phyloP scores from a whole-genome alignment of 2,888 invertebrate genomes.

The Trichopria drosophilae region DNA sequence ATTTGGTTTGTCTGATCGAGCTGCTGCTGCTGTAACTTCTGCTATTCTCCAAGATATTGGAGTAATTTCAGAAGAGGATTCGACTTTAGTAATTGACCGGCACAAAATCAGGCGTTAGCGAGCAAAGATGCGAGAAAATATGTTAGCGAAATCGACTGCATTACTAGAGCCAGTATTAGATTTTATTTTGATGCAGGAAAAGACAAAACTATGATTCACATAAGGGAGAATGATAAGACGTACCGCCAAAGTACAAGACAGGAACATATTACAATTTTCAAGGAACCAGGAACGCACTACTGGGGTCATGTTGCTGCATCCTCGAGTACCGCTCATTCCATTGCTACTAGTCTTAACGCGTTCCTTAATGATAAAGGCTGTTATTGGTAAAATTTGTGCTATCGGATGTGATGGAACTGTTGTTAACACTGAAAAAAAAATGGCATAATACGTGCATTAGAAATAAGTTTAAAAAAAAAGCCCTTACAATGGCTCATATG shows the following conservation, averaged over 20 bases:
- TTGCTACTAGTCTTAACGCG: neutral
- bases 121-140: too few species aligned
- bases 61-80: too few species aligned
- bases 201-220: too few species aligned
- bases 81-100: too few species aligned
- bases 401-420: constrained; percentile 14
- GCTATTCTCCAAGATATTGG: too few species aligned
- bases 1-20: too few species aligned
- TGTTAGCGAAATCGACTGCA: too few species aligned
- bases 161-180: too few species aligned
- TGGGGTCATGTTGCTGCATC: constrained; percentile 1
- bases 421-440: constrained; percentile 6
- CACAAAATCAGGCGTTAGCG: too few species aligned
- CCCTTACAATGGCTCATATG: constrained; percentile 13
- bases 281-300: constrained; percentile 11
- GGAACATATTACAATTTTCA: constrained; percentile 5
- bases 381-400: constrained; percentile 8
- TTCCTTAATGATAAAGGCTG: constrained; percentile 1
- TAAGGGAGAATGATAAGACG: constrained; percentile 1
- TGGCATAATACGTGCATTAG: constrained; percentile 4
- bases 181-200: constrained; percentile 18
- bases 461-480: neutral
- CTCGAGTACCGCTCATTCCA: neutral
- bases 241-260: neutral
- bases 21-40: too few species aligned